Base-by-base conservation (phyloP, 2,797 vertebrate genomes). In the Trachurus trachurus region DNA sequence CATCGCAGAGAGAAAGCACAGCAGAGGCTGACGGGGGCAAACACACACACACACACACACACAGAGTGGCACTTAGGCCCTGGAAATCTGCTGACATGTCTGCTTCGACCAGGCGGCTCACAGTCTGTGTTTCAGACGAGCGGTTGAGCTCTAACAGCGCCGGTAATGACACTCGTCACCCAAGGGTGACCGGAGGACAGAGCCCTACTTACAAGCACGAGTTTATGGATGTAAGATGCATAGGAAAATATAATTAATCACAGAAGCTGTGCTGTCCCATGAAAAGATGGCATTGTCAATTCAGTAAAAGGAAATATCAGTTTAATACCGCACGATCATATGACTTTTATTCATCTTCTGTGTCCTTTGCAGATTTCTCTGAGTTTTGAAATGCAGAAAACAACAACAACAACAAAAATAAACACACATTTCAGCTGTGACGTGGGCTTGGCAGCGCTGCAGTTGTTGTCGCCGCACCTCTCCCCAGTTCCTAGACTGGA, bases 81-180 rank as follows among this genome's bases (percentile, higher is more conserved):
- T 75, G 87, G 87, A 92, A 94, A 92, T 91, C 71, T 91, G 94
- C 93, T 93, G 93, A 95, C 93, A 88, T 76, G 83, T 87, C 74
- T 81, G 82, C 85, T 86, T 83, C 39, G 72, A 81, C 61, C 82
- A 81, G 90, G 85, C 87, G 87, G 85, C 82, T 29, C 82, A 87
- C 83, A 76, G 89, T 87, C 87, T 89, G 88, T 88, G 85, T 78
- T 71, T 81, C 86, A 82, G 78, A 74, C 0, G 74, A 82, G 86
- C 19, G 39, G 68, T 81, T 90, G 81, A 82, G 76, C 89, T 87
- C 84, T 80, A 86, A 87, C 85, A 87, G 77, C 63, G 70, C 72
- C 31, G 53, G 82, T 63, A 80, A 83, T 85, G 89, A 80, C 85
- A 75, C 81, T 71, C 73, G 57, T 89, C 86, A 76, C 50, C 85